Base-by-base conservation (phyloP, 2,797 vertebrate species). In the Cirrhinus molitorella region DNA sequence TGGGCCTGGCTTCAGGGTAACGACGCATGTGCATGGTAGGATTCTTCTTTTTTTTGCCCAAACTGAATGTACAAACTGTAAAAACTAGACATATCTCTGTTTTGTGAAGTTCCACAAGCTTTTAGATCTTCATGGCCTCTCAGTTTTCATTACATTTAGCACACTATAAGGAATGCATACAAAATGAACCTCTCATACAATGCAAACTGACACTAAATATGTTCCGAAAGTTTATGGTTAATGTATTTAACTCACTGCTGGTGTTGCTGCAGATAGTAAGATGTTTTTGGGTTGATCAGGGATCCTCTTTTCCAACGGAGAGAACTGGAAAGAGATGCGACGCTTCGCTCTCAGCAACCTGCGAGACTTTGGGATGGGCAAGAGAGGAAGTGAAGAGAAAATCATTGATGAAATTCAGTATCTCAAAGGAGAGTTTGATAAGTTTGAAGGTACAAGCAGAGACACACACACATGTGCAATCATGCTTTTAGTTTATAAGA, bases 321-420 rank as follows among this genome's bases (percentile, higher is more conserved):
- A 94, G 5, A 88, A 89, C 0, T 95, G 95, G 94, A 94, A 91
- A 81, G 93, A 94, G 81, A 86, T 95, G 94, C 91, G 93, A 74
- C 92, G 92, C 12, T 95, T 95, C 68, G 89, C 94, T 13, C 81
- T 95, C 31, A 75, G 80, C 19, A 93, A 90, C 19, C 89, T 95
- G 1, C 90, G 81, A 70, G 92, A 95, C 79, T 94, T 95, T 86
- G 94, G 94, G 45, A 95, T 95, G 95, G 94, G 93, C 4, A 95
- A 91, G 83, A 92, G 82, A 88, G 16, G 85, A 0, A 83, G 88
- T 5, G 93, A 95, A 40, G 91, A 92, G 0, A 94, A 92, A 87
- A 94, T 94, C 55, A 45, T 93, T 1, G 93, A 94, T 34, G 94
- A 96, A 79, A 91, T 90, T 19, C 55, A 23, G 0, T 76, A 93